Conservation (phyloP, 2,797 vertebrate species). For the Gymnopithys bicolor region DNA sequence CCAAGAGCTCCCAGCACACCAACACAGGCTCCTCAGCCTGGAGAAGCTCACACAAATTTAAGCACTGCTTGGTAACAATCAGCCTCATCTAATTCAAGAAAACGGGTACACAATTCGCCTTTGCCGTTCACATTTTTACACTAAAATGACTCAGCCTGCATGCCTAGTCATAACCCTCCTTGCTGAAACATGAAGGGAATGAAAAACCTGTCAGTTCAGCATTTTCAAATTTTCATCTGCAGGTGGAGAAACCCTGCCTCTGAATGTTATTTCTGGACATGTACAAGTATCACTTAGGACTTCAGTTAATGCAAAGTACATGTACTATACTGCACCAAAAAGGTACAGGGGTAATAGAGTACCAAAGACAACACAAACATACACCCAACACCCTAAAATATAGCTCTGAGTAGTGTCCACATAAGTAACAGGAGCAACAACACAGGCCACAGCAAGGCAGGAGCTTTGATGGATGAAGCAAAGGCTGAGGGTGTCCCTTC, state of each 20-base stretch:
- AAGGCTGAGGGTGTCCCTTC: not conserved
- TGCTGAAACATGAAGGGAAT: rapidly evolving
- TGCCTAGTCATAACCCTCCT: rapidly evolving
- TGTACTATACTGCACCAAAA: not conserved
- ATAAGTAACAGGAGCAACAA: rapidly evolving
- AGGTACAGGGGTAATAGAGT: not conserved
- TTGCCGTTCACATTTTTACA: not conserved
- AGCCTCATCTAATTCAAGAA: not conserved
- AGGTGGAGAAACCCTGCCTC: not conserved
- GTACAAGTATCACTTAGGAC: not conserved
- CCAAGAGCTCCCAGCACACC: rapidly evolving
- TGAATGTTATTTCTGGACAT: not conserved
- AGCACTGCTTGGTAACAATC: not conserved
- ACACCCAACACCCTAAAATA: not conserved
- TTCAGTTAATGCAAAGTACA: not conserved
- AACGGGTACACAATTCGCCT: not conserved
- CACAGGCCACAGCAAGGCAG: not conserved
- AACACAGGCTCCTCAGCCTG: not conserved
- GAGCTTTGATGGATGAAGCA: rapidly evolving
- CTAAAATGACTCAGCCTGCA: not conserved
- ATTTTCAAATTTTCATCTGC: not conserved
- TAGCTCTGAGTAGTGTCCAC: rapidly evolving
- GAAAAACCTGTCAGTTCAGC: not conserved
- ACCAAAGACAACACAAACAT: not conserved
- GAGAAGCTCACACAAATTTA: not conserved